These are phyloP conservation scores for Oriolus oriolus DNA, from an alignment of 2,113 vertebrate genomes.

Conservation along the genomic window DNA sequence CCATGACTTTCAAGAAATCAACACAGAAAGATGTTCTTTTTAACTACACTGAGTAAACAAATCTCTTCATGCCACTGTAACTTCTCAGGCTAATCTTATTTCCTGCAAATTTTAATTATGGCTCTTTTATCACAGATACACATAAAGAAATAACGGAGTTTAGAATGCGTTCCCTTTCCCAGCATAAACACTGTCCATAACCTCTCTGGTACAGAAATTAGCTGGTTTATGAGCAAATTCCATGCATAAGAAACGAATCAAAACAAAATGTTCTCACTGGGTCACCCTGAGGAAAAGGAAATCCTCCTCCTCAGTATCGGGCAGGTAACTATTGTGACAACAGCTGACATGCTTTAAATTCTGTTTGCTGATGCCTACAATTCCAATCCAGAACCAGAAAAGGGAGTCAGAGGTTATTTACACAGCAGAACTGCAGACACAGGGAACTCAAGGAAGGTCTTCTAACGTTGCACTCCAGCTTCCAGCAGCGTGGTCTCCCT, in stretches of 20 bases:
- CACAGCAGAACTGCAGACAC: neutral
- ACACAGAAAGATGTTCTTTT: neutral
- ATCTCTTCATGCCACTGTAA: neutral
- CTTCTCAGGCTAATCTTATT: neutral
- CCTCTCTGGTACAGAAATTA: neutral
- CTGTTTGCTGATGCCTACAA: neutral
- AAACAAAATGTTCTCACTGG: neutral
- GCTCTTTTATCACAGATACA: neutral
- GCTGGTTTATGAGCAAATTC: neutral
- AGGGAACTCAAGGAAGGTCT: neutral
- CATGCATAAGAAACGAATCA: neutral
- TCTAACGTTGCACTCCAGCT: neutral
- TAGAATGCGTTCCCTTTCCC: neutral
- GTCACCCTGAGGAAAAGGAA: neutral
- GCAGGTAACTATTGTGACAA: neutral
- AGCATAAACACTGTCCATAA: neutral
- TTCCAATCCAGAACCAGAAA: neutral
- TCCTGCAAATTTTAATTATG: neutral
- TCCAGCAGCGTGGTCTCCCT: conserved; percentile 1
- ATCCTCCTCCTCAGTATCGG: neutral
- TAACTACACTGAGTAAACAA: neutral
- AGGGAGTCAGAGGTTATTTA: neutral
- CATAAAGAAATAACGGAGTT: neutral
- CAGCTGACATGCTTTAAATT: neutral
- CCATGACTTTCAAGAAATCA: neutral